Base-by-base conservation (phyloP, 2,113 vertebrate species). In the Antigone vipio region DNA sequence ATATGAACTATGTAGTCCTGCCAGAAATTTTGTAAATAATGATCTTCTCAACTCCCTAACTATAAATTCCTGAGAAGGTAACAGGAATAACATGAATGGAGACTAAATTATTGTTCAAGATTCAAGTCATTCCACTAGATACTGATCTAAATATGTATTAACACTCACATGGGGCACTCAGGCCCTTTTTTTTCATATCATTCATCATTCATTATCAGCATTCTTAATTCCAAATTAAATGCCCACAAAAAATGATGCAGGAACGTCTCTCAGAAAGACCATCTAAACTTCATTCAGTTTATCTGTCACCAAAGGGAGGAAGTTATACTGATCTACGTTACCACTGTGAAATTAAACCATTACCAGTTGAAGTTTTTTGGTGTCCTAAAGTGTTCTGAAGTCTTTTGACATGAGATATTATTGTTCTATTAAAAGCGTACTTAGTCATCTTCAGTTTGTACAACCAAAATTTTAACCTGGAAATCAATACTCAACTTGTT, bases 401-500 rank as follows among this genome's bases (percentile, higher is more conserved):
- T 52, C 22, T 66, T 91, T 90, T 77, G 35, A 59, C 34, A 17
- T 56, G 13, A 58, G 47, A 27, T 75, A n/a, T 42, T 85, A 29
- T 62, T 62, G 30, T 32, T 64, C 50, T 89, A 21, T 55, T 91
- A 60, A 90, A 94, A 83, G 47, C 3, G 2, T 79, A 9, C 14
- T 85, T 92, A 80, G 38, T 42, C 47, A 58, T 55, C 26, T 77
- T 71, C 56, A 64, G 80, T 88, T 95, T 88, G 82, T 55, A 49
- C 75, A 86, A 93, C 20, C 23, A 94, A 89, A 55, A 90, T 66
- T 82, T 73, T 73, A 81, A 91, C 75, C 63, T 74, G 69, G 38
- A 92, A 95, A 93, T 92, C 85, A 94, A 34, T 80, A 91, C 67
- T 93, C 44, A 60, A 72, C 59, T 94, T 56, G 55, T 67, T 97